Evolutionary conservation across 2,113 vertebrate genomes (phyloP).

Genomic region (Cariama cristata): DNA sequence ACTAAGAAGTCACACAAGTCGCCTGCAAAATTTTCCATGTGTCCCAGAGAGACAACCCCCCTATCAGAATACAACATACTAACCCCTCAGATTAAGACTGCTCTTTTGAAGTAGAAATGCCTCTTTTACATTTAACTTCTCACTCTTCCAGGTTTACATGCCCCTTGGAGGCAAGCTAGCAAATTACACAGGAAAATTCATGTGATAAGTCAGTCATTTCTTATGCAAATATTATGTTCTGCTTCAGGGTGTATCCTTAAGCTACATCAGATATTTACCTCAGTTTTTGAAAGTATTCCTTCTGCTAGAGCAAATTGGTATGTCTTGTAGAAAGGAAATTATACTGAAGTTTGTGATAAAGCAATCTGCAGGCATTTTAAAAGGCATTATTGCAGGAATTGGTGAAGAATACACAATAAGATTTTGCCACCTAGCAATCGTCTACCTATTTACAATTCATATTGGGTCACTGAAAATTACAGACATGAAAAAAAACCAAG

Average conservation of each 20-base stretch:
- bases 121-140: conserved; percentile 16
- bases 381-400: not conserved
- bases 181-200: conserved; percentile 44
- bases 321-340: not conserved
- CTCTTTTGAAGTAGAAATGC: conserved; percentile 12
- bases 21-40: not conserved
- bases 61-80: not conserved
- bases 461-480: not conserved
- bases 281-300: conserved; percentile 23
- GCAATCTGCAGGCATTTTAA: conserved; percentile 17
- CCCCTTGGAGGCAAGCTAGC: conserved; percentile 24
- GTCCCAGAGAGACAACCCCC: not conserved
- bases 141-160: conserved; percentile 34
- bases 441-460: not conserved
- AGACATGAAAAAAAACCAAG: not conserved
- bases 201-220: conserved; percentile 46
- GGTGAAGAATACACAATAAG: not conserved
- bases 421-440: not conserved
- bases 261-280: conserved; percentile 52
- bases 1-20: not conserved
- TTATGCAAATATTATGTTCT: conserved; percentile 52
- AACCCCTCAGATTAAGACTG: not conserved
- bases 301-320: not conserved
- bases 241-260: conserved; percentile 40
- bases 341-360: conserved; percentile 1